These are phyloP conservation scores for Semnornis frantzii DNA, from an alignment of 2,113 vertebrate species.

Conservation along the genomic window DNA sequence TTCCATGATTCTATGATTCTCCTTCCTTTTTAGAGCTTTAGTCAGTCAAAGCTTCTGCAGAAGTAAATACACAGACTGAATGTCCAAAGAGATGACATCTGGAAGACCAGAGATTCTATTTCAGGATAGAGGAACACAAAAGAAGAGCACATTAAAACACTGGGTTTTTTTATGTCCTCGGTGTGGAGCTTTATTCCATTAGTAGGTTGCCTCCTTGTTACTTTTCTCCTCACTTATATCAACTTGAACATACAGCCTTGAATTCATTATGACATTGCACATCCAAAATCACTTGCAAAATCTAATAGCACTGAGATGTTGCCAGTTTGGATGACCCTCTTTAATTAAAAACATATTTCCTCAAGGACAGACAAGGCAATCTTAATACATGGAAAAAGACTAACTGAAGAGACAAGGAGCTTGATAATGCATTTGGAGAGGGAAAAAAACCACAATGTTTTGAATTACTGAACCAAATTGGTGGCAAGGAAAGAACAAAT, in stretches of 20 bases:
- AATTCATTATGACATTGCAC: background rate
- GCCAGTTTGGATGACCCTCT: background rate
- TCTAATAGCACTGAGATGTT: background rate
- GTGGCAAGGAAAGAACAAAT: background rate
- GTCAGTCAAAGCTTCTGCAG: no score
- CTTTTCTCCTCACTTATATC: background rate
- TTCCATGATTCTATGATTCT: no score
- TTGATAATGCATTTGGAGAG: background rate
- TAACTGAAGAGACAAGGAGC: background rate
- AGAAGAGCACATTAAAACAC: no score
- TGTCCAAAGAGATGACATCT: no score
- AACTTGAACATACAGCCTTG: background rate
- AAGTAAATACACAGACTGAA: no score
- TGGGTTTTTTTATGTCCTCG: background rate
- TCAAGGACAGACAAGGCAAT: background rate
- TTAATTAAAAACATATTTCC: background rate
- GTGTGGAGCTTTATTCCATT: background rate
- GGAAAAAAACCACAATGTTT: background rate
- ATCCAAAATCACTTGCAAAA: background rate
- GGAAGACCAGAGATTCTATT: no score
- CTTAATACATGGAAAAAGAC: background rate
- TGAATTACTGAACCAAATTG: background rate
- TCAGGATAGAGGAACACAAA: no score
- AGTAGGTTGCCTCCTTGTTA: background rate
- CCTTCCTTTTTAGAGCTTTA: no score